phyloP scores from a whole-genome alignment of 2,888 invertebrate genomes.

The Siphonodentalium dalli region DNA sequence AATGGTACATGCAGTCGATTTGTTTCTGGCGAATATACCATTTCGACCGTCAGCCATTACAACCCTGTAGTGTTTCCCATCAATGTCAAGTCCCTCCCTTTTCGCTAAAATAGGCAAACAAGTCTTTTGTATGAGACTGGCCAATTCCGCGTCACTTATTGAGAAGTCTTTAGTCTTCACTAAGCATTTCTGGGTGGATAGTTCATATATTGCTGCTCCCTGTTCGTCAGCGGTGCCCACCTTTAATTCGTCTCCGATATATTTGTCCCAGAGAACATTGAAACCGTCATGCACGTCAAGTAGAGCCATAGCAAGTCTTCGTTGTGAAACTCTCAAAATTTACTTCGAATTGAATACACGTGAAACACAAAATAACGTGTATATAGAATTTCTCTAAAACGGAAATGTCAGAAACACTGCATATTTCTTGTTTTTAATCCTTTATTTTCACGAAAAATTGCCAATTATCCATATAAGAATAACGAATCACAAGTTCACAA shows the following conservation, averaged over 20 bases:
- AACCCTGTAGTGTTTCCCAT: slow-evolving; percentile 38
- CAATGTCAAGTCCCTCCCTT: slow-evolving; percentile 39
- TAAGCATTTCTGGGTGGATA: slow-evolving; percentile 27
- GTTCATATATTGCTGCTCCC: slow-evolving; percentile 41
- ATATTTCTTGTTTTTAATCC: too few species aligned
- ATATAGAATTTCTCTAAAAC: too few species aligned
- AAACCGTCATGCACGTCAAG: too few species aligned
- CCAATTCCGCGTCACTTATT: slow-evolving; percentile 34
- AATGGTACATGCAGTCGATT: slow-evolving; percentile 41
- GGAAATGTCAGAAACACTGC: too few species aligned
- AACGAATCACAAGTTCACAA: too few species aligned
- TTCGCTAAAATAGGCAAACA: slow-evolving; percentile 30
- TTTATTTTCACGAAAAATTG: too few species aligned
- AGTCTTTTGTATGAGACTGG: slow-evolving; percentile 30
- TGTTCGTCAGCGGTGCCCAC: slow-evolving; percentile 36
- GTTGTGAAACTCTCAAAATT: too few species aligned
- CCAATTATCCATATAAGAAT: too few species aligned
- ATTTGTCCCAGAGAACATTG: slow-evolving; percentile 53
- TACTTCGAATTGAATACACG: too few species aligned
- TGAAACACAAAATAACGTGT: too few species aligned
- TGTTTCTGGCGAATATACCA: slow-evolving; percentile 47
- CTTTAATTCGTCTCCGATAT: slow-evolving; percentile 40
- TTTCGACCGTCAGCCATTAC: slow-evolving; percentile 46
- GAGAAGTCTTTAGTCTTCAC: slow-evolving; percentile 34
- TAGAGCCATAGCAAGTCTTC: too few species aligned